phyloP scores from a whole-genome alignment of 2,888 invertebrate species.

The Acleris laterana region DNA sequence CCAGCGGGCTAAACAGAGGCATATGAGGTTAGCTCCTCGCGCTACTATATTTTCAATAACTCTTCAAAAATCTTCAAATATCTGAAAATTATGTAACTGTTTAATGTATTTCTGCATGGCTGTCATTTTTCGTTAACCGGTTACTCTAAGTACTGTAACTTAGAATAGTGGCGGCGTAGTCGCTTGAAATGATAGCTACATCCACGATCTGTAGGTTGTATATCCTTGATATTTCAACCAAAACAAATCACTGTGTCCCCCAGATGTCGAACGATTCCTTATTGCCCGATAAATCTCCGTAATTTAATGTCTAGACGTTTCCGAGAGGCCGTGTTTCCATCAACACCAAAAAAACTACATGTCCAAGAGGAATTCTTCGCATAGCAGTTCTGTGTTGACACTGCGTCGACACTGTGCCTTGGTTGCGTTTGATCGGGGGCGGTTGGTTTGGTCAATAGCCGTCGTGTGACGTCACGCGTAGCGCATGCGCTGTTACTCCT shows the following conservation, averaged over 20 bases:
- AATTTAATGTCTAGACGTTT: slow-evolving; percentile 31
- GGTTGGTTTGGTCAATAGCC: slow-evolving; percentile 35
- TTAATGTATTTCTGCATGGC: too few species aligned
- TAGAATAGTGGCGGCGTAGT: too few species aligned
- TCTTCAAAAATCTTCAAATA: too few species aligned
- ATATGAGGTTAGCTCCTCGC: too few species aligned
- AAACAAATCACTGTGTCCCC: slow-evolving; percentile 6
- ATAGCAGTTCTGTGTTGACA: neutral
- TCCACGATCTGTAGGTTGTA: neutral
- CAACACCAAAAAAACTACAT: neutral
- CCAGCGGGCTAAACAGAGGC: too few species aligned
- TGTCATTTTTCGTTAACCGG: too few species aligned
- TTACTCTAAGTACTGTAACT: too few species aligned
- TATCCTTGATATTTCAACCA: too few species aligned
- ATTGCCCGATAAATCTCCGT: slow-evolving; percentile 10
- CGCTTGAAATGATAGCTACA: neutral
- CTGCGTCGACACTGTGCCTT: slow-evolving; percentile 4
- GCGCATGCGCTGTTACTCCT: slow-evolving; percentile 26
- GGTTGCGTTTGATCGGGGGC: neutral
- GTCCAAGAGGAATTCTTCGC: neutral
- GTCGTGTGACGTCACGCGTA: slow-evolving; percentile 29
- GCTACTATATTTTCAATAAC: too few species aligned
- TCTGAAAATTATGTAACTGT: too few species aligned
- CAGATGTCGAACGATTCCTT: neutral
- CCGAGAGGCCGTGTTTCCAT: slow-evolving; percentile 4